Percentiles rank a stretch among this genome's conserved stretches.
Conservation (phyloP, 2,113 vertebrate genomes). For the Sakesphorus luctuosus region DNA sequence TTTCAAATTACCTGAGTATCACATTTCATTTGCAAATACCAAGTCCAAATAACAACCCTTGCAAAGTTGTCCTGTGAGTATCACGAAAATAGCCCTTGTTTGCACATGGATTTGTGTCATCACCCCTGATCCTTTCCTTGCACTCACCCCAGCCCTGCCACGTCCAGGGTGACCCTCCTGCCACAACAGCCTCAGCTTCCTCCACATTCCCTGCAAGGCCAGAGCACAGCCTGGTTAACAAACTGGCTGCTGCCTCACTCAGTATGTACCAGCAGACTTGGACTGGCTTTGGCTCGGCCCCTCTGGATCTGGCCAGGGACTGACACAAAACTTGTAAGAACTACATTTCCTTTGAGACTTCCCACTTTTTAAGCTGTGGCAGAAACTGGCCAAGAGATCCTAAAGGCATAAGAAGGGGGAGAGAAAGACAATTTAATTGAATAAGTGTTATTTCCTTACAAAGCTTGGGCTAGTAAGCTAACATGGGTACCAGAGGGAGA, state of each 20-base stretch:
- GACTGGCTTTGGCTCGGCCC: background rate
- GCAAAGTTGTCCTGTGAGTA: background rate
- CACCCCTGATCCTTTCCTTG: background rate
- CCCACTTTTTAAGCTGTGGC: background rate
- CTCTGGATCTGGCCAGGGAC: background rate
- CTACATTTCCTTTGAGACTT: background rate
- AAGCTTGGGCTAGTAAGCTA: background rate
- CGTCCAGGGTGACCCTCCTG: accelerated
- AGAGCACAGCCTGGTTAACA: accelerated
- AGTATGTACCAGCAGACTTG: background rate
- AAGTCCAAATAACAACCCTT: background rate
- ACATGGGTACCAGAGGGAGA: background rate
- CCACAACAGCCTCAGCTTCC: background rate
- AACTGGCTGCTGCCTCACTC: background rate
- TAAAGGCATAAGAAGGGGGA: background rate
- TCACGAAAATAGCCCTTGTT: background rate
- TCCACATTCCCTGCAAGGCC: background rate
- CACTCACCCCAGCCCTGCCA: background rate
- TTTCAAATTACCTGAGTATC: background rate
- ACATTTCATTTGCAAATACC: background rate
- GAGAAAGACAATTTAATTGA: background rate
- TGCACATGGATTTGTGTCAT: background rate
- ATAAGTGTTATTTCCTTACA: background rate
- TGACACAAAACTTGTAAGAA: background rate
- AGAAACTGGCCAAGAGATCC: background rate